Base-by-base conservation (phyloP, 2,888 invertebrate species). In the Neoascia interrupta region DNA sequence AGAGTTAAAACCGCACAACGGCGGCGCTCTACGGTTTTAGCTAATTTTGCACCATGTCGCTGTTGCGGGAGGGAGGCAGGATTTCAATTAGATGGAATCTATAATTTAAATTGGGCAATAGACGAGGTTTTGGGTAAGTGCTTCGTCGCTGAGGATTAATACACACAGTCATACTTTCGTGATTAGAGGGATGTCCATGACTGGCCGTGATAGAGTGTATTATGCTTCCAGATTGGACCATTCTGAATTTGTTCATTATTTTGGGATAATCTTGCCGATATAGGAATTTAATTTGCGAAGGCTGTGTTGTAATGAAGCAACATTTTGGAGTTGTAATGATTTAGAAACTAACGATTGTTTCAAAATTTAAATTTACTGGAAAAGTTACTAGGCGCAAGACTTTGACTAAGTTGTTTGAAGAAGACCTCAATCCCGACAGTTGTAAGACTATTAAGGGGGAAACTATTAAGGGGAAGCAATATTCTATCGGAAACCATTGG, bases 51-150 rank as follows among this genome's bases (percentile, higher is more conserved):
- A n/a, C n/a, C n/a, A n/a, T n/a, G n/a, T n/a, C n/a, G n/a, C n/a
- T n/a, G n/a, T n/a, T n/a, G n/a, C n/a, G n/a, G n/a, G n/a, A 39
- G 61, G 26, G 43, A 16, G 36, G 18, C 21, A 11, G 47, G 66
- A 51, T 79, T 79, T 73, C 68, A 79, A 79, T 73, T 79, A 73
- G 56, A 68, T 73, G 61, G 66, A 73, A 73, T 73, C 56, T 68
- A 66, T 73, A 73, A 73, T 66, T 73, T 58, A 13, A 66, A 73
- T 73, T 68, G 66, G 45, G 61, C 61, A 54, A 73, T 66, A 73
- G 56, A 61, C 54, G 53, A 37, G 31, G 28, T 39, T 23, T 51
- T 37, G 41, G 31, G n/a, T 26, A 16, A 36, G 28, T 28, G 28
- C 6, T 37, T 61, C 28, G 47, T 28, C 41, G 36, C 37, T 28